Conservation (phyloP, 2,888 invertebrate genomes). For the Lithophane leautieri region DNA sequence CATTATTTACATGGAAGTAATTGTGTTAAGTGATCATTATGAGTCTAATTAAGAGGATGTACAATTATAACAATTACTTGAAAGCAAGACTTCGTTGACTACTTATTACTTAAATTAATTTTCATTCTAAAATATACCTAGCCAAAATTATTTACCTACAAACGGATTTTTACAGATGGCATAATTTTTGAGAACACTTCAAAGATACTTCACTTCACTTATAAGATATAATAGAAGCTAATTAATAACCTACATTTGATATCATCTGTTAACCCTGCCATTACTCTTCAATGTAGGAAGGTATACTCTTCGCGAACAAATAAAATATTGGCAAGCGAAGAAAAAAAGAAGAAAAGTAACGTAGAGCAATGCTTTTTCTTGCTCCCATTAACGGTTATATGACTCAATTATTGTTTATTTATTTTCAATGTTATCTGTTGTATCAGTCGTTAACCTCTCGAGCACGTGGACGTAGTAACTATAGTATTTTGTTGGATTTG, state of each 20-base stretch:
- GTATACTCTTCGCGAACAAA: constrained; percentile 12
- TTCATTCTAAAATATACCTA: not conserved
- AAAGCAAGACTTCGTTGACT: not conserved
- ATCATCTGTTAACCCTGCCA: constrained; percentile 49
- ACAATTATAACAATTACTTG: not conserved
- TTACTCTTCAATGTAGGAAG: constrained; percentile 13
- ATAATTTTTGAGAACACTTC: constrained; percentile 4
- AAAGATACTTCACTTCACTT: not conserved
- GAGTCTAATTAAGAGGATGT: constrained; percentile 1
- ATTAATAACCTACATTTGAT: constrained; percentile 27
- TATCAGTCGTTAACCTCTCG: constrained; percentile 88
- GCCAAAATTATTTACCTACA: not conserved
- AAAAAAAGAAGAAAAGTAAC: constrained; percentile 15
- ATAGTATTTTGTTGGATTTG: constrained; percentile 89
- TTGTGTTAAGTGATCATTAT: too few species aligned
- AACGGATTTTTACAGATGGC: not conserved
- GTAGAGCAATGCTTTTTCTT: constrained; percentile 37
- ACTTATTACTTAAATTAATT: not conserved
- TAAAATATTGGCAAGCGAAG: not conserved
- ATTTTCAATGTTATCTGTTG: constrained; percentile 85
- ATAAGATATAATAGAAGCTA: constrained; percentile 5
- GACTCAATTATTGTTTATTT: constrained; percentile 83
- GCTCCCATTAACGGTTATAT: constrained; percentile 49
- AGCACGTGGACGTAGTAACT: constrained; percentile 88
- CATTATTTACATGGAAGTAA: too few species aligned